A percentile compares a stretch with the other conserved stretches of the same genome.
phyloP scores from a whole-genome alignment of 2,113 vertebrate species.

The Leptobrachium ailaonicum region DNA sequence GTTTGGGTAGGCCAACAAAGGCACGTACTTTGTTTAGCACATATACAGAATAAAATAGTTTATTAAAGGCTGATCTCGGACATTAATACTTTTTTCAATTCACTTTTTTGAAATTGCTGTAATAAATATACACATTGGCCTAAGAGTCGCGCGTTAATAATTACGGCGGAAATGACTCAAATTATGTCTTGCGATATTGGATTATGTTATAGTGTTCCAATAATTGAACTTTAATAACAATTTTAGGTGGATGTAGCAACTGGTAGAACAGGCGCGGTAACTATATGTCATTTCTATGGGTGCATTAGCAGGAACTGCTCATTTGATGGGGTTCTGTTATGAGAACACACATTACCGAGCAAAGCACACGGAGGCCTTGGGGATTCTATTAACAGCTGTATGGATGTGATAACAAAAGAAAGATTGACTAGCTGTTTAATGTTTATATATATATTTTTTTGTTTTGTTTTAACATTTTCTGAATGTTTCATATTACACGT shows the following conservation, averaged over 20 bases:
- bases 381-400: slow-evolving; percentile 58
- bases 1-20: not conserved
- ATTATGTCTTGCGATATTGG: slow-evolving; percentile 45
- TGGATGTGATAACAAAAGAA: slow-evolving; percentile 54
- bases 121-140: slow-evolving; percentile 36
- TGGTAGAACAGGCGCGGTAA: slow-evolving; percentile 16
- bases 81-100: slow-evolving; percentile 14
- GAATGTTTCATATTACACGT: slow-evolving; percentile 39
- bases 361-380: slow-evolving; percentile 52
- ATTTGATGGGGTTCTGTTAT: slow-evolving; percentile 39
- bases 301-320: slow-evolving; percentile 24
- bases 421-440: slow-evolving; percentile 35
- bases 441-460: not conserved
- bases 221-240: slow-evolving; percentile 44
- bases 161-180: slow-evolving; percentile 36
- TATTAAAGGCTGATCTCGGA: not conserved
- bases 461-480: slow-evolving; percentile 8
- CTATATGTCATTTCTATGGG: slow-evolving; percentile 49
- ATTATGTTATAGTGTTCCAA: slow-evolving; percentile 49
- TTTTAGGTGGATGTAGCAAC: slow-evolving; percentile 20
- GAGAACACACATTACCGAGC: slow-evolving; percentile 52
- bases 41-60: not conserved
- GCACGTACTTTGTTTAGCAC: not conserved
- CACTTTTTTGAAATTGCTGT: slow-evolving; percentile 31
- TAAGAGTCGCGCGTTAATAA: slow-evolving; percentile 40